Conservation (phyloP, 2,113 vertebrate species). For the Cyanoramphus novaezelandiae region DNA sequence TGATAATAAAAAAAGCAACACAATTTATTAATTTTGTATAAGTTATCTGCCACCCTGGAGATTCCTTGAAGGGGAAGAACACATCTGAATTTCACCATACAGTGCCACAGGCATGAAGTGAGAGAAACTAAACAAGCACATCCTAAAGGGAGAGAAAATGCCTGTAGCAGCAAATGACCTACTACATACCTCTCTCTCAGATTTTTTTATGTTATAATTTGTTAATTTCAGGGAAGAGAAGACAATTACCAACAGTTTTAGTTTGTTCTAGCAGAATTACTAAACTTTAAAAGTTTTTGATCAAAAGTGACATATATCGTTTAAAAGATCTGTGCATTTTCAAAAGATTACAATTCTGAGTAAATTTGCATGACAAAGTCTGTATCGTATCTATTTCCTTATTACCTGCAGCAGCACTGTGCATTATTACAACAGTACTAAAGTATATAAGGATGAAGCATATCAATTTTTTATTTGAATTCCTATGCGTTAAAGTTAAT, state of each 20-base stretch:
- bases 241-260: slow-evolving; percentile 71
- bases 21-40: slow-evolving; percentile 78
- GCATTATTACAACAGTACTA: slow-evolving; percentile 6
- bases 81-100: slow-evolving; percentile 82
- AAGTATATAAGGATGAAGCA: slow-evolving; percentile 7
- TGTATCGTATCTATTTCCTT: slow-evolving; percentile 16
- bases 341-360: slow-evolving; percentile 33
- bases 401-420: slow-evolving; percentile 24
- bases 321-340: slow-evolving; percentile 55
- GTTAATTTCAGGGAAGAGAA: slow-evolving; percentile 75
- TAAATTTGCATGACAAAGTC: slow-evolving; percentile 50
- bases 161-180: slow-evolving; percentile 84
- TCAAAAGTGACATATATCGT: slow-evolving; percentile 63
- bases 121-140: slow-evolving; percentile 89
- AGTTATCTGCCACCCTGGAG: slow-evolving; percentile 69
- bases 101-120: slow-evolving; percentile 83
- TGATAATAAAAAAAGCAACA: slow-evolving; percentile 71
- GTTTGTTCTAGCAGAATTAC: slow-evolving; percentile 68
- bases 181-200: slow-evolving; percentile 73
- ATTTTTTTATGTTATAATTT: slow-evolving; percentile 79
- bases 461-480: slow-evolving; percentile 6
- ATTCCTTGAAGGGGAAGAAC: slow-evolving; percentile 81
- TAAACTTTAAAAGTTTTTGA: slow-evolving; percentile 74
- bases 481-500: slow-evolving; percentile 21
- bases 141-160: slow-evolving; percentile 81